Evolutionary conservation across 2,113 vertebrate species (phyloP).

Genomic region (Tupaia chinensis): DNA sequence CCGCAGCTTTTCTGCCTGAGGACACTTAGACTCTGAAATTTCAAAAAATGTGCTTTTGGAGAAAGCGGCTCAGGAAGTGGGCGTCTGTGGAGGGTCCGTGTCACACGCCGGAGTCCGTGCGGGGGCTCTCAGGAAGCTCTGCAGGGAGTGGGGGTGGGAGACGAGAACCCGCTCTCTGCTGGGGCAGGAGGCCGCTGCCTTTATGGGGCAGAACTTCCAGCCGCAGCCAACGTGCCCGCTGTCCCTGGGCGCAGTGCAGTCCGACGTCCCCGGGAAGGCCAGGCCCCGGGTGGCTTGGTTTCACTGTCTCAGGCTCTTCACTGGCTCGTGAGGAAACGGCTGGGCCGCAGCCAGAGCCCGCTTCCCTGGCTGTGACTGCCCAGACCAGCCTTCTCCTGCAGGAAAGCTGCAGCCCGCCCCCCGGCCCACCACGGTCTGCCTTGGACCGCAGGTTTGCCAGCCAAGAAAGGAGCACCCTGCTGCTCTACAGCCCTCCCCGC

Average conservation of each 20-base stretch:
- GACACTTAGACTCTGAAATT: neutral
- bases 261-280: fast-evolving
- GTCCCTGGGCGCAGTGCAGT: fast-evolving
- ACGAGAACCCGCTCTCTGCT: neutral
- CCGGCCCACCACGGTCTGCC: neutral
- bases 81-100: neutral
- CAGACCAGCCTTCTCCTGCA: neutral
- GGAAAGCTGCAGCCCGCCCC: fast-evolving
- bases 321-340: fast-evolving
- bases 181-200: fast-evolving
- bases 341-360: too few relatives aligned
- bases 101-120: fast-evolving
- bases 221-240: fast-evolving
- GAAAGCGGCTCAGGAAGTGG: fast-evolving
- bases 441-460: neutral
- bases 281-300: fast-evolving
- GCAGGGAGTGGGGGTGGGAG: neutral
- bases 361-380: neutral
- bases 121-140: neutral
- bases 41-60: fast-evolving
- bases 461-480: too few relatives aligned
- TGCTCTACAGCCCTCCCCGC: fast-evolving
- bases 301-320: neutral
- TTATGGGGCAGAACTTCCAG: neutral
- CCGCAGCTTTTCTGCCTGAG: fast-evolving